Evolutionary conservation across 37 sponge, comb jelly and placozoan species (phyloP).

Genomic region (Cliona cf. orientalis): DNA sequence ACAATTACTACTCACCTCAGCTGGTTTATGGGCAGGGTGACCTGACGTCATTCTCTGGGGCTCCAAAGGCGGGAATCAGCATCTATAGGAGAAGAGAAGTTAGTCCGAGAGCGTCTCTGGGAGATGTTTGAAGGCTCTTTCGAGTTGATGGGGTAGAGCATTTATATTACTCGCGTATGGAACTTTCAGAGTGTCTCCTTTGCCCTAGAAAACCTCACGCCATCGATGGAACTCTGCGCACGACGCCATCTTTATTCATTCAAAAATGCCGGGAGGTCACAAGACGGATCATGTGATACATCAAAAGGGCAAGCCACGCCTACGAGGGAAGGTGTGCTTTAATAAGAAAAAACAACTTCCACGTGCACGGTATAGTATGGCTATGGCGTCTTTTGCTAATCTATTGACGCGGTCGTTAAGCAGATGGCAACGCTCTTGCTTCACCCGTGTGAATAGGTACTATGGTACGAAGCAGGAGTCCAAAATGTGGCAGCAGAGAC

Average conservation of each 20-base stretch:
- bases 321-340: too few relatives aligned
- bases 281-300: slow-evolving; percentile 28
- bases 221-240: background rate
- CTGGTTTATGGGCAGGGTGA: slow-evolving; percentile 49
- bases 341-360: too few relatives aligned
- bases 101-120: background rate
- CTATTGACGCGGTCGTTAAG: too few relatives aligned
- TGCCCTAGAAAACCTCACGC: too few relatives aligned
- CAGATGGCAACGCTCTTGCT: background rate
- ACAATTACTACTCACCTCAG: slow-evolving; percentile 28
- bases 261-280: slow-evolving; percentile 53
- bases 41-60: slow-evolving; percentile 38
- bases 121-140: background rate
- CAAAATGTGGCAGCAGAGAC: slow-evolving; percentile 75
- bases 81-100: background rate
- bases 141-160: too few relatives aligned
- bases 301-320: too few relatives aligned
- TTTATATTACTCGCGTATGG: too few relatives aligned
- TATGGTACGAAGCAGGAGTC: slow-evolving; percentile 59
- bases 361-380: too few relatives aligned
- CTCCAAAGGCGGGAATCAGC: background rate
- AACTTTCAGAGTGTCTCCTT: too few relatives aligned
- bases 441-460: background rate
- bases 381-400: too few relatives aligned
- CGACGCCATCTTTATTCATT: slow-evolving; percentile 52